Base-by-base conservation (phyloP, 1,140 invertebrate genomes). In the Drosophila leontia region DNA sequence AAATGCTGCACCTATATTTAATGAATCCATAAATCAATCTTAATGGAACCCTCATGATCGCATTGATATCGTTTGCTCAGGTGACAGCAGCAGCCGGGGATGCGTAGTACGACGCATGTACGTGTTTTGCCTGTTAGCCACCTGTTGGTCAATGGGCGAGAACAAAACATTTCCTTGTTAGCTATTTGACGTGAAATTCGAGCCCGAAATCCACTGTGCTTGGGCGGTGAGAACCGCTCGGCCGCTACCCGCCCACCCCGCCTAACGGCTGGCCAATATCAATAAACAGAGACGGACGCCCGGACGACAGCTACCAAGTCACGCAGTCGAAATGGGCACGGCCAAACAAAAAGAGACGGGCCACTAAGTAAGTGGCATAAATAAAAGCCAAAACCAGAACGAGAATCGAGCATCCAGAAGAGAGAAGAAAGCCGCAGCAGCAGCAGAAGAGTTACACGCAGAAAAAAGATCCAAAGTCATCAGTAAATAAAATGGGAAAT, bases 241-340 rank as follows among this genome's bases (percentile, higher is more conserved):
- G 57, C 41, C 57, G 23, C 29, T n/a, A 9, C 57, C 39, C 47
- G 29, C 29, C 37, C 29, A 45, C 13, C 60, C n/a, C 59, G 44
- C 35, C 70, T 50, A 44, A 64, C 45, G 47, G 51, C 61, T 47
- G 56, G 26, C 41, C 63, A 78, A 69, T 78, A 78, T 78, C 63
- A 78, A 78, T 71, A 78, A 58, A 63, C 44, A 57, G 51, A 74
- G 61, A 77, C 60, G 62, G 62, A 57, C 55, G 32, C 57, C 63
- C 53, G 53, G 53, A 55, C 50, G 53, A 55, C 50, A 45, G 58
- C 51, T 82, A 77, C 82, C 85, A 79, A 91, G 85, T 91, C 85
- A 90, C 85, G 85, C 85, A 84, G 37, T 45, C 75, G 75, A 90
- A 90, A 90, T 90, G 85, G 85, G 85, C 86, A 90, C 85, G 85